Conservation (phyloP, 1,140 invertebrate species). For the Drosophila ironensis region DNA sequence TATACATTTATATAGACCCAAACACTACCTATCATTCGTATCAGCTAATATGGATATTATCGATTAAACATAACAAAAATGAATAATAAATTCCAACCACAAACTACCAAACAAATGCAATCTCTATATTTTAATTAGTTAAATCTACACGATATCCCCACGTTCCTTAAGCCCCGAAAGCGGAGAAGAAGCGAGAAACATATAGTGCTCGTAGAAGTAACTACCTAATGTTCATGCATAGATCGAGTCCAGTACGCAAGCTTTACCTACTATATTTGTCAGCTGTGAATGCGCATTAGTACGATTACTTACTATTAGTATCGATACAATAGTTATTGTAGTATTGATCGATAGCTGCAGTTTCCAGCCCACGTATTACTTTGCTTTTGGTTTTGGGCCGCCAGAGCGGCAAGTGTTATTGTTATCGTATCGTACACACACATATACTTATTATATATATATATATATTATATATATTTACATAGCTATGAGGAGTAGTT, state of each 20-base stretch:
- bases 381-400: slow-evolving; percentile 16
- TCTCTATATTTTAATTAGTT: slow-evolving; percentile 70
- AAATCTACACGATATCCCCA: slow-evolving; percentile 58
- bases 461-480: slow-evolving; percentile 28
- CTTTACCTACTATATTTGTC: slow-evolving; percentile 52
- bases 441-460: slow-evolving; percentile 16
- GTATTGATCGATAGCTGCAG: slow-evolving; percentile 16
- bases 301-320: slow-evolving; percentile 4
- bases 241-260: slow-evolving; percentile 35
- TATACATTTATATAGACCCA: not conserved
- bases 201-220: too few relatives aligned
- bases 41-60: slow-evolving; percentile 32
- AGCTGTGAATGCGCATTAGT: slow-evolving; percentile 64
- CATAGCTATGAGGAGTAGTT: slow-evolving; percentile 13
- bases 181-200: too few relatives aligned
- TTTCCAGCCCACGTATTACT: slow-evolving; percentile 2
- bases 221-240: slow-evolving; percentile 1
- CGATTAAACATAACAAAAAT: slow-evolving; percentile 8
- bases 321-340: too few relatives aligned
- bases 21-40: slow-evolving; percentile 40
- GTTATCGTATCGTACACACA: slow-evolving; percentile 52
- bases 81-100: slow-evolving; percentile 21
- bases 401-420: slow-evolving; percentile 45
- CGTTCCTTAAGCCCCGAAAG: slow-evolving; percentile 5
- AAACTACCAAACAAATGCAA: slow-evolving; percentile 34